Percentiles rank a stretch among this genome's conserved stretches.
Evolutionary conservation across 30 jellyfish, hydroid and myxozoan genomes (phyloP).

Genomic region (Aurelia aurita complex sp. Pacific): DNA sequence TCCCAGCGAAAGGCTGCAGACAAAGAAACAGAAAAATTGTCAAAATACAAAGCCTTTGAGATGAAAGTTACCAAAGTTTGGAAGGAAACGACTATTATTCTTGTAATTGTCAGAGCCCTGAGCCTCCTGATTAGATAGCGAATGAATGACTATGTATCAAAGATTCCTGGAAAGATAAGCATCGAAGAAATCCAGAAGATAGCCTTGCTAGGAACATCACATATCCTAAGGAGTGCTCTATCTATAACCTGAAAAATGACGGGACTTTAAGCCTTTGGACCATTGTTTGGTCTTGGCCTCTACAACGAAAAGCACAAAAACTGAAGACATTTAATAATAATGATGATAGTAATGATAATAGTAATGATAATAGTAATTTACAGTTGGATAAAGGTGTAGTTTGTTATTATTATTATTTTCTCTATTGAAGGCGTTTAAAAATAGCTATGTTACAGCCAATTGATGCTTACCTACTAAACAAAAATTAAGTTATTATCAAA

Average conservation of each 20-base stretch:
- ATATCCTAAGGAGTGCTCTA: neutral
- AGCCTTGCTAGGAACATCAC: neutral
- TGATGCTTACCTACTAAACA: too few relatives aligned
- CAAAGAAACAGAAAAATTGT: slow-evolving; percentile 14
- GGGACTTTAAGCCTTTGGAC: neutral
- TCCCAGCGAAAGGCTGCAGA: slow-evolving; percentile 4
- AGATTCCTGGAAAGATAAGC: slow-evolving; percentile 14
- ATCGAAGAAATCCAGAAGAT: slow-evolving; percentile 22
- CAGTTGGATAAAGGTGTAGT: too few relatives aligned
- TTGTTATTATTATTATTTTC: too few relatives aligned
- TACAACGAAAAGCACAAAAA: too few relatives aligned
- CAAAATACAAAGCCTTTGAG: slow-evolving; percentile 8
- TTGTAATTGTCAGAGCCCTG: slow-evolving; percentile 32
- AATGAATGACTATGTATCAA: slow-evolving; percentile 16
- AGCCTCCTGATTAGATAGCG: slow-evolving; percentile 15
- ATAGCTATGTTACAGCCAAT: too few relatives aligned
- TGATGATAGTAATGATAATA: too few relatives aligned
- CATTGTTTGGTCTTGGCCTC: too few relatives aligned
- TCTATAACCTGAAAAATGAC: slow-evolving; percentile 9
- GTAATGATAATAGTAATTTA: too few relatives aligned
- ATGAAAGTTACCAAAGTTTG: neutral
- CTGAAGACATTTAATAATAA: too few relatives aligned
- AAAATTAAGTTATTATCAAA: too few relatives aligned
- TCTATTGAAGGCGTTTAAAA: too few relatives aligned
- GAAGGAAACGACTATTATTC: slow-evolving; percentile 1